Conservation (phyloP, 1,140 invertebrate species). For the Scylla paramamosain region DNA sequence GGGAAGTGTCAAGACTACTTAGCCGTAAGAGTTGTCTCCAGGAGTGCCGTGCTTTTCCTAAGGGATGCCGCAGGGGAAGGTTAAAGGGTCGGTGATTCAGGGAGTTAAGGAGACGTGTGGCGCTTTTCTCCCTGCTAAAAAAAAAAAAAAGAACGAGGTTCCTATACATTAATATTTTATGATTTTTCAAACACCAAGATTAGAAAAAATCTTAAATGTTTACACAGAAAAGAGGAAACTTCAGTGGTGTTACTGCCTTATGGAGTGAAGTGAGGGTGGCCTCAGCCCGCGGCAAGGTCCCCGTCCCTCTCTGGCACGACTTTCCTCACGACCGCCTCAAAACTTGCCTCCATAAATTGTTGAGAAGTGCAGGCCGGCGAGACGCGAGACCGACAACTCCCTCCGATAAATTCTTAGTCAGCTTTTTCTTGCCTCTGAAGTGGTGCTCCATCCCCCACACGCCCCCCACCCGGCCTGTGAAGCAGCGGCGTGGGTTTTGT, state of each 20-base stretch:
- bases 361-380: neutral
- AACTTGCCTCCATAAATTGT: constrained; percentile 8
- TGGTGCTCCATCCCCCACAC: neutral
- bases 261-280: no score
- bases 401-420: constrained; percentile 8
- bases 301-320: neutral
- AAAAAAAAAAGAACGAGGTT: no score
- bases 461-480: neutral
- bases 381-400: neutral
- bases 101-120: no score
- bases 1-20: no score
- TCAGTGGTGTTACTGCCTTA: no score
- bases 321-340: neutral
- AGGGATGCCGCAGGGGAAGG: neutral
- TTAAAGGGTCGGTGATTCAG: neutral
- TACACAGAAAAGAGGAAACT: no score
- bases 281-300: no score
- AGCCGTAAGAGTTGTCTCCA: no score
- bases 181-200: no score
- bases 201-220: no score
- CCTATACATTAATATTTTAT: neutral
- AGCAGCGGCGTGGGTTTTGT: neutral
- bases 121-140: no score
- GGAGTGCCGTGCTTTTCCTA: no score
- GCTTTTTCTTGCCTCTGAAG: neutral